Evolutionary conservation across 2,797 vertebrate genomes (phyloP), one percentile per base, ranked within the genome.

Genomic region (Rhinella marina): DNA sequence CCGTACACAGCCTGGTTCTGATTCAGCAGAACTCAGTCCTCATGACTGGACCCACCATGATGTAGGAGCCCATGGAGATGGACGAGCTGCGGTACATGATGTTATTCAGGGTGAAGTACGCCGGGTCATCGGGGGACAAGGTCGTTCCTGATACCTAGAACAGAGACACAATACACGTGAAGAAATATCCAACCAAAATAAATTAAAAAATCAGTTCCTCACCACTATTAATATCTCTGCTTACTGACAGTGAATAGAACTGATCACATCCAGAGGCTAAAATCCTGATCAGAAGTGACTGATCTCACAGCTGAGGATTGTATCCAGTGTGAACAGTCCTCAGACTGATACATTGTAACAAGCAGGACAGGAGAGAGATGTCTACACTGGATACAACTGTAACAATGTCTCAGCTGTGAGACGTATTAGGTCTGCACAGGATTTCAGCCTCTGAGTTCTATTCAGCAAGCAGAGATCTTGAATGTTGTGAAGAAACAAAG

Each of bases 11-110:
- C 25, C 25, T 23, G 7, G 70, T 10, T 48, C 27, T 21, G 32
- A 41, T 21, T 41, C 70, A 48, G 14, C 2, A 19, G 27, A 27
- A 70, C 25, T 8, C 16, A 77, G 80, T 4, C 72, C 2, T 52
- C 14, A 19, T 29, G 27, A 25, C 8, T 25, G 52, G 17, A 77
- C 88, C 57, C 75, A 88, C 88, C 84, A 88, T 82, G 61, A 76
- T 78, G 32, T 86, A 86, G 70, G 88, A 88, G 9, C 88, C 88
- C 88, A 88, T 88, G 8, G 88, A 88, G 50, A 88, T 86, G 52
- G 88, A 88, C 0, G 88, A 86, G 27, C 54, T 88, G 41, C 88
- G 84, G 50, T 88, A 88, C 88, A 88, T 86, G 70, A 86, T 88
- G 27, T 88, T 88, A 19, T 88, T 88, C 19, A 82, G 11, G 70